Evolutionary conservation across 2,797 vertebrate genomes (phyloP).

Genomic region (Scolopax bukidnonensis): DNA sequence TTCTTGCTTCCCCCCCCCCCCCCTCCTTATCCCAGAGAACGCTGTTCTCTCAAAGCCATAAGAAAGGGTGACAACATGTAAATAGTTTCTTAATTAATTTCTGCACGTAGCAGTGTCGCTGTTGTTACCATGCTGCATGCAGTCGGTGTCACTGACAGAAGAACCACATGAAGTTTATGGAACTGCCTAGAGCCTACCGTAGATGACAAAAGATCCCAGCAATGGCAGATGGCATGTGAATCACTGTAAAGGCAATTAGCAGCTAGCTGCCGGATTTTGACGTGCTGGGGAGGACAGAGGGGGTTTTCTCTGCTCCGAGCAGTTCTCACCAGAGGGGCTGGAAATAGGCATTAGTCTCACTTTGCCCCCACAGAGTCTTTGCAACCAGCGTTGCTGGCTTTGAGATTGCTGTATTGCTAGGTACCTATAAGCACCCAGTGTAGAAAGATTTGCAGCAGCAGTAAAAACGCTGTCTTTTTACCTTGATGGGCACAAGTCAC

Average conservation of each 20-base stretch:
- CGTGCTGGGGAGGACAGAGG: constrained; percentile 27
- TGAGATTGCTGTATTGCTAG: not conserved
- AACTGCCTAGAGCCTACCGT: constrained; percentile 12
- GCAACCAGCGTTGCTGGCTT: constrained; percentile 10
- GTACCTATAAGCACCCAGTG: not conserved
- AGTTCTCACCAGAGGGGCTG: constrained; percentile 54
- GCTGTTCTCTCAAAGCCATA: not conserved
- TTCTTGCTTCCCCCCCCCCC: not conserved
- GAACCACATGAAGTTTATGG: constrained; percentile 33
- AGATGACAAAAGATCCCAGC: constrained; percentile 60
- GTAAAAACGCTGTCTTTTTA: constrained; percentile 38
- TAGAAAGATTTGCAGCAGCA: constrained; percentile 37
- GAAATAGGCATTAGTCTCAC: constrained; percentile 57
- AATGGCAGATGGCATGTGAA: constrained; percentile 72
- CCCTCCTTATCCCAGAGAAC: not conserved
- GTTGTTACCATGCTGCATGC: not conserved
- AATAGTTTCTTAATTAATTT: constrained; percentile 17
- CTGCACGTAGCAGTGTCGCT: not conserved
- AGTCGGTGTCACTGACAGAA: constrained; percentile 26
- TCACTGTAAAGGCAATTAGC: constrained; percentile 69
- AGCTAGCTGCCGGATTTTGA: constrained; percentile 68
- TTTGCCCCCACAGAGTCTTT: constrained; percentile 42
- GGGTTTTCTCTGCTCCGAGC: constrained; percentile 56
- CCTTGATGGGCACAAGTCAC: constrained; percentile 8
- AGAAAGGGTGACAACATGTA: not conserved